These are phyloP conservation scores for Lucilia cuprina DNA, from an alignment of 1,140 invertebrate genomes.

Conservation along the genomic window DNA sequence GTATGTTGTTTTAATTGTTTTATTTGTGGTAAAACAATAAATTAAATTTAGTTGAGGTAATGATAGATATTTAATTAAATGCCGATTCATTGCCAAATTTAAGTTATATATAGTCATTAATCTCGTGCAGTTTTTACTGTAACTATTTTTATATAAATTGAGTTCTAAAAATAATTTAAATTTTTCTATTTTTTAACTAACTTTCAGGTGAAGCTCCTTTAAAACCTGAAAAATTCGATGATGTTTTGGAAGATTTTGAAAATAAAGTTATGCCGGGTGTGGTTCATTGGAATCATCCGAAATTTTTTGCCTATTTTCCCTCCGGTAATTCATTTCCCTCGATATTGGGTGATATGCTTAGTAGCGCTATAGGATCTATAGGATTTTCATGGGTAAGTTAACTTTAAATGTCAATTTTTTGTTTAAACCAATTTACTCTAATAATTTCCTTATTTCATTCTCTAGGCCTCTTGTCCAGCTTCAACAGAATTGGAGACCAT, in stretches of 20 bases:
- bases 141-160: conserved; percentile 25
- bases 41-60: neutral
- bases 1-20: too few relatives aligned
- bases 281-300: conserved; percentile 96
- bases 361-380: conserved; percentile 89
- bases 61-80: neutral
- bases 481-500: conserved; percentile 86
- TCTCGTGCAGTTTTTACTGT: conserved; percentile 41
- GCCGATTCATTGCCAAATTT: neutral
- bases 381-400: conserved; percentile 91
- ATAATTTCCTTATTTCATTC: conserved; percentile 45
- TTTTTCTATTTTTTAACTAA: conserved; percentile 15
- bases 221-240: conserved; percentile 82
- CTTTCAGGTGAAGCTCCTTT: conserved; percentile 76
- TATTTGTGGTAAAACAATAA: neutral
- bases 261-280: conserved; percentile 92
- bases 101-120: neutral
- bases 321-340: conserved; percentile 94
- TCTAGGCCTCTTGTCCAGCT: conserved; percentile 77
- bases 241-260: conserved; percentile 89
- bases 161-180: too few relatives aligned
- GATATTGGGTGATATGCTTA: conserved; percentile 91
- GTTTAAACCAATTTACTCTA: neutral
- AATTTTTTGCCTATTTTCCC: conserved; percentile 96
- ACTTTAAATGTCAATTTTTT: neutral